Evolutionary conservation across 2,797 vertebrate genomes (phyloP).

Genomic region (Sebastes taczanowskii): DNA sequence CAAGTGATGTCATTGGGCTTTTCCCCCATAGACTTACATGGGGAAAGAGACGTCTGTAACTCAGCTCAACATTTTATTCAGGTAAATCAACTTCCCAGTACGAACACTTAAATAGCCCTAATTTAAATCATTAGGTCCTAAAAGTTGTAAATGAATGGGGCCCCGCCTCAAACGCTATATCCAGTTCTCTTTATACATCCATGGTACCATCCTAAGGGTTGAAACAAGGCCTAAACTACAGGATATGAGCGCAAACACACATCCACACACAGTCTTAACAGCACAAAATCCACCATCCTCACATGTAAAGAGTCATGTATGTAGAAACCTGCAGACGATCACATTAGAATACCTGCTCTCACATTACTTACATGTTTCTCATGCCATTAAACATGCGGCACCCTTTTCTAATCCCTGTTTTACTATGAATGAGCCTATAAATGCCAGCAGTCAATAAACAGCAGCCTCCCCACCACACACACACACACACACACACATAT

Average conservation of each 20-base stretch:
- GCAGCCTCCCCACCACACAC: neutral
- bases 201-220: neutral
- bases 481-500: neutral
- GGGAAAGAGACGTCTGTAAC: too few relatives aligned
- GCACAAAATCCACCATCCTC: constrained; percentile 8
- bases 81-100: too few relatives aligned
- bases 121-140: too few relatives aligned
- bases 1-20: too few relatives aligned
- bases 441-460: neutral
- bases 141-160: too few relatives aligned
- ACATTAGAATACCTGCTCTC: neutral
- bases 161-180: too few relatives aligned
- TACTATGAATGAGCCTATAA: constrained; percentile 3
- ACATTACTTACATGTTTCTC: neutral
- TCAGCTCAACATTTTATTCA: too few relatives aligned
- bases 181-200: too few relatives aligned
- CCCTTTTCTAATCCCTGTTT: neutral
- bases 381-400: neutral
- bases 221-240: neutral
- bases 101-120: too few relatives aligned
- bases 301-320: neutral
- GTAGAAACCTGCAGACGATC: neutral
- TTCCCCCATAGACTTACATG: too few relatives aligned
- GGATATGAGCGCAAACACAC: neutral
- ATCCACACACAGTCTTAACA: neutral